Base-by-base conservation (phyloP, 2,113 vertebrate species). In the Sitta europaea region DNA sequence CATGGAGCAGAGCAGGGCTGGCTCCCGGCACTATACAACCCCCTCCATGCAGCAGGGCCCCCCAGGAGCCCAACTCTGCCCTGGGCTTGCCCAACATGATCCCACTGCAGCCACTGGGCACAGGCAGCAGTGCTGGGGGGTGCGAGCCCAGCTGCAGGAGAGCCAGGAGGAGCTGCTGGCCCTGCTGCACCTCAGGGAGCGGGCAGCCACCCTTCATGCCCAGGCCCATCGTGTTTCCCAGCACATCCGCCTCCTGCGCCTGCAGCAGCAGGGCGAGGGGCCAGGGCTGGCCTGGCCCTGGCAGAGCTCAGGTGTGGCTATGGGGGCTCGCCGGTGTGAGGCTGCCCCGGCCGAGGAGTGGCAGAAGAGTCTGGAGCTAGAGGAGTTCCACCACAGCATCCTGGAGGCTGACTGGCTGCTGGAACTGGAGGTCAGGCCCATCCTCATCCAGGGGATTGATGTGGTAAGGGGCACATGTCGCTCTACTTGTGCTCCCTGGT, bases 371-470 rank as follows among this genome's bases (percentile, higher is more conserved):
- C 90, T 97, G 63, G 88, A 95, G 38, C 76, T 98, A 61, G 96
- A 97, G 40, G 43, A 94, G 27, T 97, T 97, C 23, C 92, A 65
- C 31, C 66, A 89, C 65, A 61, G 51, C 33, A 95, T 97, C 53
- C 86, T 97, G 80, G 59, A 82, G 62, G 42, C 62, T 0, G 94
- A 97, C 65, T 97, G 96, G 95, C 82, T 96, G 67, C 86, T 97
- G 33, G 96, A 97, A 83, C 80, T 97, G 84, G 92, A 96, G 87
- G 78, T 97, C 75, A 95, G 83, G 45, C 95, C 97, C 45, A 17
- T 79, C 28, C 71, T 97, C 7, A 5, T 94, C 40, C 20, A 17
- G 29, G 96, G 85, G 47, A 94, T 82, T 2, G 29, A 97, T 42
- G 83, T 0, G 14, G 96, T 97, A 93, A 96, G 95, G 33, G 12